Evolutionary conservation across 2,797 vertebrate genomes (phyloP).

Genomic region (Hafferia zeledoni): DNA sequence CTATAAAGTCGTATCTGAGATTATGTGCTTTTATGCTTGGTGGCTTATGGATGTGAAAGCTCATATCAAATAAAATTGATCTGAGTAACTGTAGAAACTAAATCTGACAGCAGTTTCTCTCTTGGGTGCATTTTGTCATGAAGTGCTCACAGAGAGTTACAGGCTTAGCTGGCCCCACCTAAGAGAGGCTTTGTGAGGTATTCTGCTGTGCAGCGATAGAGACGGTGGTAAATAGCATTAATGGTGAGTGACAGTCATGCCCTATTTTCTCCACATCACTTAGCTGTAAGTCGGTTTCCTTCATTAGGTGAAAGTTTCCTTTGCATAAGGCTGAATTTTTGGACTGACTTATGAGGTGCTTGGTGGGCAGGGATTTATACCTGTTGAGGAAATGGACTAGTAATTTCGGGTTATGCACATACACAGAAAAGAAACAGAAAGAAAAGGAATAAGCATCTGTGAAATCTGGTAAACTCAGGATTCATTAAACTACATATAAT

Average conservation of each 20-base stretch:
- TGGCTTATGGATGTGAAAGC: neutral
- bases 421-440: neutral
- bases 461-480: neutral
- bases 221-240: constrained; percentile 22
- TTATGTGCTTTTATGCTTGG: neutral
- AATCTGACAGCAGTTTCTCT: neutral
- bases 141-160: neutral
- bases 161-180: neutral
- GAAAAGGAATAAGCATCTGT: neutral
- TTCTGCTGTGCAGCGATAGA: neutral
- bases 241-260: constrained; percentile 19
- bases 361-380: neutral
- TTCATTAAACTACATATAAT: neutral
- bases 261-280: constrained; percentile 10
- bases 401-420: neutral
- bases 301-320: neutral
- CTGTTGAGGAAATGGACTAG: neutral
- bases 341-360: neutral
- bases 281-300: neutral
- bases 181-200: neutral
- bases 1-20: neutral
- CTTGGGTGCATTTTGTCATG: constrained; percentile 3
- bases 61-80: constrained; percentile 11
- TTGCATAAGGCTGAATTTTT: constrained; percentile 2
- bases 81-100: neutral